Conservation (phyloP, 2,888 invertebrate genomes). For the Linyphia triangularis region DNA sequence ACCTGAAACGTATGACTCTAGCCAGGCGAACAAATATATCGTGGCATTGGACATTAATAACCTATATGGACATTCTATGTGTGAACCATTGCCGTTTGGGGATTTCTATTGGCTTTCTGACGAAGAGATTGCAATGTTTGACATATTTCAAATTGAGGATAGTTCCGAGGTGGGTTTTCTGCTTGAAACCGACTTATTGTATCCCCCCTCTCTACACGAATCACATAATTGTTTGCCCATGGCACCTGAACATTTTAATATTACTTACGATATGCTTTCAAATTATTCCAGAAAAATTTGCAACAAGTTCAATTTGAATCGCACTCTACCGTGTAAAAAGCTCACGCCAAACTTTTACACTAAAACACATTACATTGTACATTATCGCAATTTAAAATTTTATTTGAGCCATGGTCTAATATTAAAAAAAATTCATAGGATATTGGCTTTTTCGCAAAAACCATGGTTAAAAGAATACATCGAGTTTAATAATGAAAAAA, state of each 20-base stretch:
- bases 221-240: background rate
- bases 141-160: background rate
- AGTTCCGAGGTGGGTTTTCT: constrained; percentile 8
- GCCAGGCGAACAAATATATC: background rate
- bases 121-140: background rate
- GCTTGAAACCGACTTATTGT: background rate
- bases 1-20: background rate
- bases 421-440: background rate
- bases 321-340: constrained; percentile 5
- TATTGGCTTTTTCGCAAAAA: background rate
- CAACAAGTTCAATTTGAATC: constrained; percentile 4
- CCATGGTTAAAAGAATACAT: constrained; percentile 14
- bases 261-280: constrained; percentile 9
- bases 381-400: background rate
- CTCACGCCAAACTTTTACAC: constrained; percentile 1
- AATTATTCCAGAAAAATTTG: background rate
- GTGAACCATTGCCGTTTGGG: background rate
- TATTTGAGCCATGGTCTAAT: background rate
- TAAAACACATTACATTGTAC: background rate
- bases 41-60: constrained; percentile 16
- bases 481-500: constrained; percentile 1
- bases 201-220: background rate
- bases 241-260: constrained; percentile 9
- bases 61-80: background rate
- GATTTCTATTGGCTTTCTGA: background rate